These are phyloP conservation scores for Drosophila lacertosa DNA, from an alignment of 1,140 invertebrate genomes.

Conservation along the genomic window DNA sequence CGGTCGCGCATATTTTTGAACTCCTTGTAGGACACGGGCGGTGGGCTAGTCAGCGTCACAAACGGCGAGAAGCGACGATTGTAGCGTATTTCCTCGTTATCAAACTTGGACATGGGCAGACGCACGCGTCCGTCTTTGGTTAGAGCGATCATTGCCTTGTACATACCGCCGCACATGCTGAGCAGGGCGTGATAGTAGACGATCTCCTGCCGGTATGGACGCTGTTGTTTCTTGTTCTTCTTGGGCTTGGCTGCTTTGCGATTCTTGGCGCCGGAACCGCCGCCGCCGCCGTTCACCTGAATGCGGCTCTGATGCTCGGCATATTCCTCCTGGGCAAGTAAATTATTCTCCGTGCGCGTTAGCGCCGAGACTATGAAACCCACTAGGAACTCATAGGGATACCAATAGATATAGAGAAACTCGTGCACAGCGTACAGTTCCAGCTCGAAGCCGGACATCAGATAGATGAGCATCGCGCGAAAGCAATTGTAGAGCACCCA, in stretches of 20 bases:
- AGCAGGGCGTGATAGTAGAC: slow-evolving; percentile 95
- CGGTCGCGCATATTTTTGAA: slow-evolving; percentile 88
- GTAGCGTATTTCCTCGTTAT: slow-evolving; percentile 96
- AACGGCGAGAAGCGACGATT: slow-evolving; percentile 97
- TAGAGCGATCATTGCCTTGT: slow-evolving; percentile 88
- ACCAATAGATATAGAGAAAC: slow-evolving; percentile 98
- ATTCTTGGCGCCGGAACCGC: slow-evolving; percentile 83
- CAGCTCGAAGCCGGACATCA: slow-evolving; percentile 96
- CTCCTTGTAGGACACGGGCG: slow-evolving; percentile 94
- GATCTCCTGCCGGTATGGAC: slow-evolving; percentile 92
- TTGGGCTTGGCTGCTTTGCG: slow-evolving; percentile 89
- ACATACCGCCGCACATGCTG: slow-evolving; percentile 97
- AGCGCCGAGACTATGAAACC: slow-evolving; percentile 96
- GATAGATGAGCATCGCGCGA: slow-evolving; percentile 97
- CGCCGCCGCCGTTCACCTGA: slow-evolving; percentile 64
- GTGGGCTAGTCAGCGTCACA: slow-evolving; percentile 93
- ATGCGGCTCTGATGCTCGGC: slow-evolving; percentile 85
- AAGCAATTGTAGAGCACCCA: slow-evolving; percentile 99
- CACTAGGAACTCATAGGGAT: slow-evolving; percentile 97
- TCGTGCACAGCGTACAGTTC: slow-evolving; percentile 98
- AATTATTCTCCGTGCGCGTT: slow-evolving; percentile 93
- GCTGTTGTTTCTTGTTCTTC: slow-evolving; percentile 88
- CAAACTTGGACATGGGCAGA: slow-evolving; percentile 92
- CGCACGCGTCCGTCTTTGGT: slow-evolving; percentile 88
- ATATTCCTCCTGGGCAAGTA: slow-evolving; percentile 90